phyloP scores from a whole-genome alignment of 2,113 vertebrate genomes.

The Apodemus speciosus region DNA sequence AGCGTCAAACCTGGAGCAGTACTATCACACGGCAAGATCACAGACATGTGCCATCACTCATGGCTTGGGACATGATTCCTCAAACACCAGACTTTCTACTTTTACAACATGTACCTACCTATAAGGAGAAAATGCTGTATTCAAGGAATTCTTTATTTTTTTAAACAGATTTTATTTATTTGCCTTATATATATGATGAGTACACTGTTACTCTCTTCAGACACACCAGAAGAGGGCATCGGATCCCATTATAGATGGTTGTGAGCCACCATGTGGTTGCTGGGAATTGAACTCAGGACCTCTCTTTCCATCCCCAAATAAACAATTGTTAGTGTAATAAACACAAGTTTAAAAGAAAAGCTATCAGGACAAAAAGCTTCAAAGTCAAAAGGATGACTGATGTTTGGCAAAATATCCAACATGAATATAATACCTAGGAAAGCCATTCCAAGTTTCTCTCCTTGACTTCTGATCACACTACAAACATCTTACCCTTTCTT shows the following conservation, averaged over 20 bases:
- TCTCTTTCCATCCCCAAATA: not conserved
- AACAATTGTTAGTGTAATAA: not conserved
- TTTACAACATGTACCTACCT: not conserved
- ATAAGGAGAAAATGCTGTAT: not conserved
- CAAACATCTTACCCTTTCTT: slow-evolving; percentile 94
- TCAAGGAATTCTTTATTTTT: not conserved
- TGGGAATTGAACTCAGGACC: no score
- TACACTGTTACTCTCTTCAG: no score
- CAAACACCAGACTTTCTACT: not conserved
- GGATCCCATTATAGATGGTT: no score
- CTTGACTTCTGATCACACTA: not conserved
- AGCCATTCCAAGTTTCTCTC: not conserved
- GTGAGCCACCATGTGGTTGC: no score
- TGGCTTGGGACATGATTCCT: not conserved
- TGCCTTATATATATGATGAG: no score
- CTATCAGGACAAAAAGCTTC: not conserved
- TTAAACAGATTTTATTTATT: no score
- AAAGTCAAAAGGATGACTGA: not conserved
- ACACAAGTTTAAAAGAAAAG: not conserved
- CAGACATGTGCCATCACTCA: not conserved
- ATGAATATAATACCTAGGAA: not conserved
- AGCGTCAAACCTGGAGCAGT: no score
- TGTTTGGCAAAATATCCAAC: not conserved
- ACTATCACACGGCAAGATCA: no score
- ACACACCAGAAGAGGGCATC: no score